Conservation (phyloP, 2,113 vertebrate species). For the Microcebus murinus region DNA sequence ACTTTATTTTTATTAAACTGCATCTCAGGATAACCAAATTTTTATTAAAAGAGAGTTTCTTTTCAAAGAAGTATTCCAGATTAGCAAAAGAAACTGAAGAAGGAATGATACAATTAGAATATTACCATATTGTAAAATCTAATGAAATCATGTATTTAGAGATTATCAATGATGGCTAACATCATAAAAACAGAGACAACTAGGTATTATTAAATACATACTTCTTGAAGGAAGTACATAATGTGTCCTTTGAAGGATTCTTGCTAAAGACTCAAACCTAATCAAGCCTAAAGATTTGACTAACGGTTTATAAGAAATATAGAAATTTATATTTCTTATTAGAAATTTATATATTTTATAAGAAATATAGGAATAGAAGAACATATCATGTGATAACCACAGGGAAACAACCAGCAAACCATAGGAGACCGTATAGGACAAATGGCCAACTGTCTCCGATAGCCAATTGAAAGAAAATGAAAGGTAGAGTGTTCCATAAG, state of each 20-base stretch:
- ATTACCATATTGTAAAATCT: not conserved
- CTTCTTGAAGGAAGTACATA: not conserved
- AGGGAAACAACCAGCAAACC: not conserved
- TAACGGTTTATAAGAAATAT: not conserved
- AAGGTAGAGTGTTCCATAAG: not conserved
- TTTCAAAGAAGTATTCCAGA: not conserved
- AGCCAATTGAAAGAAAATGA: not conserved
- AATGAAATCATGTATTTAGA: not conserved
- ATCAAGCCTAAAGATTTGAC: not conserved
- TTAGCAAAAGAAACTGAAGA: not conserved
- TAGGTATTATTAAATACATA: rapidly evolving
- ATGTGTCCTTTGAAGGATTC: not conserved
- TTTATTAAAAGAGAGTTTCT: not conserved
- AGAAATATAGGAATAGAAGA: not conserved
- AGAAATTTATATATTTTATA: not conserved
- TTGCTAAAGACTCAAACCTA: not conserved
- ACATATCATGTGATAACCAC: not conserved
- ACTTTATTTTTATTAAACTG: not conserved
- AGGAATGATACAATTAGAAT: not conserved
- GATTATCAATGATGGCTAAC: not conserved
- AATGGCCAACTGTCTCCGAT: not conserved
- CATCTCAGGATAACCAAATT: not conserved
- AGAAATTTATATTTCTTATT: not conserved
- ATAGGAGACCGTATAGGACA: not conserved
- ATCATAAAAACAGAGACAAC: not conserved